Base-by-base conservation (phyloP, 2,888 invertebrate species). In the Dyspetes luteomarginatus region DNA sequence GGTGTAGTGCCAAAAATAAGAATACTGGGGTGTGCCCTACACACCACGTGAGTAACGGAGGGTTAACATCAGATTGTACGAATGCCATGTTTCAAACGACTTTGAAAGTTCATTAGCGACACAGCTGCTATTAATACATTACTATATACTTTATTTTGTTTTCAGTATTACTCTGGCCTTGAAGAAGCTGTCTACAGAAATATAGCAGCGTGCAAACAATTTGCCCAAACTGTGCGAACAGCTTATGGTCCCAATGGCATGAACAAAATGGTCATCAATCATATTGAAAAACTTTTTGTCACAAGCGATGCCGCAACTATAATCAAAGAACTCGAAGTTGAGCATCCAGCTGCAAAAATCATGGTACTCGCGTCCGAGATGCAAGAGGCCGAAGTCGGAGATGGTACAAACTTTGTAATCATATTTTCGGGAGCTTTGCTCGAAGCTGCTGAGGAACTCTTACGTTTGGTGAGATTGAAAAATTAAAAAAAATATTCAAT, bases 181-280 rank as follows among this genome's bases (percentile, higher is more conserved):
- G 99, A 99, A 93, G 99, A 99, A 94, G 98, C 99, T 4, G 98
- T 99, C 0, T 97, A 95, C 89, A 94, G 99, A 78, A 99, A 99
- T 91, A 99, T 99, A 85, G 95, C 94, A 86, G 99, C 99, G 19
- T 99, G 99, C 93, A 98, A 98, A 92, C 97, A 99, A 90, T 97
- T 99, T 89, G 95, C 98, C 1, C 96, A 97, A 88, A 98, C 98
- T 82, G 96, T 99, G 24, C 95, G 97, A 83, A 97, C 99, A 22
- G 97, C 99, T 0, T 99, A 98, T 92, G 99, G 99, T 0, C 99
- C 99, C 5, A 98, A 98, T 93, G 99, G 99, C 86, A 97, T 97
- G 97, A 99, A 99, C 93, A 99, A 99, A 94, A 99, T 99, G 97
- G 96, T 99, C 22, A 99, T 99, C 78, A 99, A 99, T 93, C 99